Evolutionary conservation across 2,888 invertebrate genomes (phyloP), one percentile per base, ranked within the genome.

Genomic region (Ophioninae sp.): DNA sequence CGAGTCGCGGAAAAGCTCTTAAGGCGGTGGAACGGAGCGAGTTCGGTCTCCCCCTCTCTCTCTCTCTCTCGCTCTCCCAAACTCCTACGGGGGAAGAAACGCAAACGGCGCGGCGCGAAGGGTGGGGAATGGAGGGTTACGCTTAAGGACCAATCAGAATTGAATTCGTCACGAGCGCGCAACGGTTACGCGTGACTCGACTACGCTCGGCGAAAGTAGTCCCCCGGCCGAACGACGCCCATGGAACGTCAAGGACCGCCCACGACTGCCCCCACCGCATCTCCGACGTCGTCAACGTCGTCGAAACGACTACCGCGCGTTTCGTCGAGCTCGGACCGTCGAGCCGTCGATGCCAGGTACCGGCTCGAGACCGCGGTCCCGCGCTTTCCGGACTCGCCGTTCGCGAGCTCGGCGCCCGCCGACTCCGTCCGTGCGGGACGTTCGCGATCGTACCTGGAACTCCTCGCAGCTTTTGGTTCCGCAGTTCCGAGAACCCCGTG

Each of bases 81-180:
- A 13, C 70, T 57, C 79, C 0, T 74, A 84, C 82, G 79, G 81
- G 89, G 86, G 88, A 88, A 88, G 88, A 87, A 88, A 88, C 88
- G 85, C 62, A 64, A 81, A 65, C 79, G 57, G 37, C 68, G 50
- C 6, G 59, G 21, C 39, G 10, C 30, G 68, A 84, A 76, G 88
- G 88, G 88, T 87, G 88, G 88, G 87, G 89, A 89, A 90, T 90
- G 91, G 92, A 91, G 91, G 92, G 92, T 89, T 91, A 90, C 93
- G 93, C 93, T 93, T 92, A 91, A 93, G 94, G 93, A 94, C 95
- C 94, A 95, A 95, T 95, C 93, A 94, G 94, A 93, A 94, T 93
- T 92, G 94, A 93, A 94, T 94, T 94, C 94, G 94, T 94, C 94
- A 94, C 94, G 93, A 92, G 90, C 89, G 91, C 82, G 84, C 84